These are phyloP conservation scores for Nibea coibor DNA, from an alignment of 2,113 vertebrate genomes.

Conservation along the genomic window DNA sequence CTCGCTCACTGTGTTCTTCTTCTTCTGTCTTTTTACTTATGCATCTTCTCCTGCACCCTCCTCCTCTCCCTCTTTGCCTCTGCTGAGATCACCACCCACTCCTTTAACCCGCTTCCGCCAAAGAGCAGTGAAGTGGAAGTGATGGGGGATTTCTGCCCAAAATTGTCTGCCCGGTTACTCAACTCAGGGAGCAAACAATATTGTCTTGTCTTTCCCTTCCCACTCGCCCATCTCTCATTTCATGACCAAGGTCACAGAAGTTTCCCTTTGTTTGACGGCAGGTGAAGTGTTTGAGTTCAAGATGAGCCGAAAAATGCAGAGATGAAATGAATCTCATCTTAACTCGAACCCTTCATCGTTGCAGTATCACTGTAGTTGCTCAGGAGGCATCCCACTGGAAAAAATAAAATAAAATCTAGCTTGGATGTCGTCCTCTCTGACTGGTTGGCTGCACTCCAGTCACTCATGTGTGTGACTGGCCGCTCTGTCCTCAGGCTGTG, in stretches of 20 bases:
- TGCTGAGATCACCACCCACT: slow-evolving; percentile 61
- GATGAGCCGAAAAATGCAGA: background rate
- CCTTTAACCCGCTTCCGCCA: slow-evolving; percentile 49
- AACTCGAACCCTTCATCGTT: background rate
- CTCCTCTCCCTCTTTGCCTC: slow-evolving; percentile 29
- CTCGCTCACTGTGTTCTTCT: slow-evolving; percentile 17
- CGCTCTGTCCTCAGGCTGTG: slow-evolving; percentile 29
- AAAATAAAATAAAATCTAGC: background rate
- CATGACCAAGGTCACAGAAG: background rate
- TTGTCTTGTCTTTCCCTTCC: slow-evolving; percentile 19
- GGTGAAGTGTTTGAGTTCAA: background rate
- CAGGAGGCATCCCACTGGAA: slow-evolving; percentile 7
- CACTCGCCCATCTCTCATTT: background rate
- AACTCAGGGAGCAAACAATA: slow-evolving; percentile 13
- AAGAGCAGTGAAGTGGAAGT: slow-evolving; percentile 41
- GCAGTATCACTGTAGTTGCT: slow-evolving; percentile 6
- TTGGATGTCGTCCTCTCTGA: slow-evolving; percentile 24
- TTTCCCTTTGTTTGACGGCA: background rate
- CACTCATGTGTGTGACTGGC: slow-evolving; percentile 23
- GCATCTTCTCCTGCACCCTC: slow-evolving; percentile 31
- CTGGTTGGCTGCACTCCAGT: slow-evolving; percentile 20
- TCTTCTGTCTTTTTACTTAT: slow-evolving; percentile 41
- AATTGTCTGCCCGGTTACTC: slow-evolving; percentile 46
- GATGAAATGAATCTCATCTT: background rate
- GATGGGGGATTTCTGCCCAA: slow-evolving; percentile 52